Conservation (phyloP, 2,797 vertebrate genomes). For the Labroides dimidiatus region DNA sequence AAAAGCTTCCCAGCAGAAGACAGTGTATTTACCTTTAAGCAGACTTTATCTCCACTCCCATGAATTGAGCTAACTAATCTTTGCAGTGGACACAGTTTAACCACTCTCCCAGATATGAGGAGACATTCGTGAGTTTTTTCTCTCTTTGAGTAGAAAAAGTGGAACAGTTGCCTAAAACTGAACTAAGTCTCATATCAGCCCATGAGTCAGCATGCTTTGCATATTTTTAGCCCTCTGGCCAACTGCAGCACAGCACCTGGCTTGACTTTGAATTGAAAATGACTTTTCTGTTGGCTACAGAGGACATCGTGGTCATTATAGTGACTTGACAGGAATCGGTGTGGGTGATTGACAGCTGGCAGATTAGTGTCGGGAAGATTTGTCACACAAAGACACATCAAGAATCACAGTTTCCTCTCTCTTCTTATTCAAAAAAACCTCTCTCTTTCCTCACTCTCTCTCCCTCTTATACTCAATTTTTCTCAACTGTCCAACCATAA, state of each 20-base stretch:
- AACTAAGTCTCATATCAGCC: slow-evolving; percentile 57
- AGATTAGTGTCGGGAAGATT: slow-evolving; percentile 52
- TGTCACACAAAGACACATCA: slow-evolving; percentile 42
- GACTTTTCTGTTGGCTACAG: slow-evolving; percentile 5
- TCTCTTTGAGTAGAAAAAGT: slow-evolving; percentile 30
- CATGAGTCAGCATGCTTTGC: slow-evolving; percentile 70
- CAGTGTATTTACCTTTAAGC: slow-evolving; percentile 17
- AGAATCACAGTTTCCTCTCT: slow-evolving; percentile 31
- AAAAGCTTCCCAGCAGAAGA: slow-evolving; percentile 1
- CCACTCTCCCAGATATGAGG: slow-evolving; percentile 40
- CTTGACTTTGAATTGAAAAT: slow-evolving; percentile 53
- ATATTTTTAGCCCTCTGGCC: slow-evolving; percentile 71
- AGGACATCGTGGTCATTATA: slow-evolving; percentile 48
- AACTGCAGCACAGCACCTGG: slow-evolving; percentile 58
- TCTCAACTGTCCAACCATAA: slow-evolving; percentile 33
- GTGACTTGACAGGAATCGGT: slow-evolving; percentile 50
- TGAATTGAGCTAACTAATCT: slow-evolving; percentile 30
- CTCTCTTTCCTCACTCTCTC: background rate
- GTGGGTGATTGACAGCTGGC: slow-evolving; percentile 68
- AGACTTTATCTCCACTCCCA: slow-evolving; percentile 29
- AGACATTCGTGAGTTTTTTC: slow-evolving; percentile 24
- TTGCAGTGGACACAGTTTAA: slow-evolving; percentile 22
- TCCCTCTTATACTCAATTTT: slow-evolving; percentile 9
- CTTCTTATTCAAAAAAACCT: slow-evolving; percentile 21
- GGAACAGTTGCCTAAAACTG: slow-evolving; percentile 28